Evolutionary conservation across 2,888 invertebrate species (phyloP).

Genomic region (Spialia ferax): DNA sequence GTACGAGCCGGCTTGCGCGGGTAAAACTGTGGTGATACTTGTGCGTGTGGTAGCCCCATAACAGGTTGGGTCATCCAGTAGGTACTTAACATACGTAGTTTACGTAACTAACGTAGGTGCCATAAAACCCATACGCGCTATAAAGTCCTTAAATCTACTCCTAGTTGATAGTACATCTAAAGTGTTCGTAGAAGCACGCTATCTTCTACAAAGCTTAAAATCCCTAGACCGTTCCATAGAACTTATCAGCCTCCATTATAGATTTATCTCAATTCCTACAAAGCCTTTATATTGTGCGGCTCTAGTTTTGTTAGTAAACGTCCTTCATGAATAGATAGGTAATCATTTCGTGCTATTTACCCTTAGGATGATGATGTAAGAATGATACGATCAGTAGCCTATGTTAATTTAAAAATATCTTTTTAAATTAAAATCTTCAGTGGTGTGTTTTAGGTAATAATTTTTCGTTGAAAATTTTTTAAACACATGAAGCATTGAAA

Average conservation of each 20-base stretch:
- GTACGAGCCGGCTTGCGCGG: too few relatives aligned
- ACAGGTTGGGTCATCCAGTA: too few relatives aligned
- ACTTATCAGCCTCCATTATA: slow-evolving; percentile 46
- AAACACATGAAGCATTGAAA: too few relatives aligned
- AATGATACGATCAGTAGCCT: too few relatives aligned
- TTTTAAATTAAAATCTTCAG: too few relatives aligned
- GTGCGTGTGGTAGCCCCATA: too few relatives aligned
- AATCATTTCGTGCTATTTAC: background rate
- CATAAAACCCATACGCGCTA: background rate
- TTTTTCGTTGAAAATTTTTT: too few relatives aligned
- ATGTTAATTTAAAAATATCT: too few relatives aligned
- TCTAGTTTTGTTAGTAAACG: background rate
- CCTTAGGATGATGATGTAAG: background rate
- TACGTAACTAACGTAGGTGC: too few relatives aligned
- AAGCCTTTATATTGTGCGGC: slow-evolving; percentile 40
- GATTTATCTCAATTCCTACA: slow-evolving; percentile 47
- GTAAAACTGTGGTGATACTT: too few relatives aligned
- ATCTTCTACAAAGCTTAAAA: slow-evolving; percentile 29
- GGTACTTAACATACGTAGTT: too few relatives aligned
- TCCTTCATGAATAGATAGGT: background rate
- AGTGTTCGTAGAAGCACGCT: slow-evolving; percentile 20
- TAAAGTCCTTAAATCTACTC: background rate
- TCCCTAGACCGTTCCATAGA: slow-evolving; percentile 41
- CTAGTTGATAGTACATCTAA: slow-evolving; percentile 11
- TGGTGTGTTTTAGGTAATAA: too few relatives aligned